These are phyloP conservation scores for Drosophila burlai DNA, from an alignment of 1,140 invertebrate species.

Conservation along the genomic window DNA sequence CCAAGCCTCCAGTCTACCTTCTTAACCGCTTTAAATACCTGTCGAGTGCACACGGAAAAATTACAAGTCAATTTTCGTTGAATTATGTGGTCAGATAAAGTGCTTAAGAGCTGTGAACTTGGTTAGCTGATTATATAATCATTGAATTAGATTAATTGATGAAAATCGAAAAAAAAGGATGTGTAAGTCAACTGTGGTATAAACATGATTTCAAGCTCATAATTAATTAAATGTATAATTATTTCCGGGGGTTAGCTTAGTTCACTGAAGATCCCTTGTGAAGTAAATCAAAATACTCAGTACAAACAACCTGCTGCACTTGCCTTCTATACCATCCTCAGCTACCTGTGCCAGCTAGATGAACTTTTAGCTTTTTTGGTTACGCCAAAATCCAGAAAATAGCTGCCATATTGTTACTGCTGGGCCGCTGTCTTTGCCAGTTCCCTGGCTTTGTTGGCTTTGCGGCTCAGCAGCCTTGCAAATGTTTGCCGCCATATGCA, in stretches of 20 bases:
- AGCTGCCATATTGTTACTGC: constrained; percentile 16
- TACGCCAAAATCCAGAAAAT: constrained; percentile 4
- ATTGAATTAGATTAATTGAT: not conserved
- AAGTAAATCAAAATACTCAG: not conserved
- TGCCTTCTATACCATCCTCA: not conserved
- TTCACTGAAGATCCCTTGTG: not conserved
- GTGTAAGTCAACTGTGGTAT: no score
- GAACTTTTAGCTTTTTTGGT: constrained; percentile 1
- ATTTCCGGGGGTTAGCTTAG: no score
- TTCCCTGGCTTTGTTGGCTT: constrained; percentile 38
- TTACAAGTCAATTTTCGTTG: not conserved
- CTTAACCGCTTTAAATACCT: constrained; percentile 16
- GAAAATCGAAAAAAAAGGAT: no score
- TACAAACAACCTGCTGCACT: not conserved
- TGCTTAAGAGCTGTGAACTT: no score
- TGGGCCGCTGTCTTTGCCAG: constrained; percentile 5
- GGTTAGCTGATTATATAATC: not conserved
- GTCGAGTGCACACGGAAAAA: not conserved
- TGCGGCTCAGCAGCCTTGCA: constrained; percentile 32
- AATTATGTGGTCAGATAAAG: not conserved
- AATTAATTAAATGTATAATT: no score
- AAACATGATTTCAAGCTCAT: not conserved
- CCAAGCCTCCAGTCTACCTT: not conserved
- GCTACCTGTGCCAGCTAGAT: not conserved
- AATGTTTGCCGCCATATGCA: constrained; percentile 58